Conservation (phyloP, 2,797 vertebrate species). For the Arvicola amphibius region DNA sequence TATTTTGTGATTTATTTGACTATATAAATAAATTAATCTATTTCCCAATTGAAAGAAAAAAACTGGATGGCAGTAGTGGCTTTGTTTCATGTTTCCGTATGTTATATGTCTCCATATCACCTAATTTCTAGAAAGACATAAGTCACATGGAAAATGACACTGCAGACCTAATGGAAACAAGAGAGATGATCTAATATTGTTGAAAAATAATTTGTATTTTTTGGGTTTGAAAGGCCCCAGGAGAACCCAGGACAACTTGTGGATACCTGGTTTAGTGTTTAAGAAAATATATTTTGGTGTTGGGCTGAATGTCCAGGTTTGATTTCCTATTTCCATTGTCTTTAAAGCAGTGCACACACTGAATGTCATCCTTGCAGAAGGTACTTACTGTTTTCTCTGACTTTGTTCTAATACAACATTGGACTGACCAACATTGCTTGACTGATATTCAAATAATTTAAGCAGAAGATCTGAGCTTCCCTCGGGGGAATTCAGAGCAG, state of each 20-base stretch:
- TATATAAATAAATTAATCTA: background rate
- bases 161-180: background rate
- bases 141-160: background rate
- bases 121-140: background rate
- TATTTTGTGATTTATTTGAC: slow-evolving; percentile 15
- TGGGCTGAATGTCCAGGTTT: background rate
- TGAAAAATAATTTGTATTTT: background rate
- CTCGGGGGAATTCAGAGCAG: background rate
- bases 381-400: background rate
- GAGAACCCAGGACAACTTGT: background rate
- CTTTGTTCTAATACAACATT: slow-evolving; percentile 3
- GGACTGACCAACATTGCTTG: background rate
- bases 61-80: background rate
- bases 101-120: background rate
- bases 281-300: background rate
- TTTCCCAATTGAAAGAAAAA: background rate
- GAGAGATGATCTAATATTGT: background rate
- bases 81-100: background rate
- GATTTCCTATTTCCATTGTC: background rate
- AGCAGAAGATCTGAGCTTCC: background rate
- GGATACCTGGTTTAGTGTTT: background rate
- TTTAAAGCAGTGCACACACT: background rate
- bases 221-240: background rate
- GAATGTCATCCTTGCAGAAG: background rate
- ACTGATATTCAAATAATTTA: background rate